A percentile compares a stretch with the other conserved stretches of the same genome.
These are phyloP conservation scores for Rana temporaria DNA, from an alignment of 2,113 vertebrate genomes.

Conservation along the genomic window DNA sequence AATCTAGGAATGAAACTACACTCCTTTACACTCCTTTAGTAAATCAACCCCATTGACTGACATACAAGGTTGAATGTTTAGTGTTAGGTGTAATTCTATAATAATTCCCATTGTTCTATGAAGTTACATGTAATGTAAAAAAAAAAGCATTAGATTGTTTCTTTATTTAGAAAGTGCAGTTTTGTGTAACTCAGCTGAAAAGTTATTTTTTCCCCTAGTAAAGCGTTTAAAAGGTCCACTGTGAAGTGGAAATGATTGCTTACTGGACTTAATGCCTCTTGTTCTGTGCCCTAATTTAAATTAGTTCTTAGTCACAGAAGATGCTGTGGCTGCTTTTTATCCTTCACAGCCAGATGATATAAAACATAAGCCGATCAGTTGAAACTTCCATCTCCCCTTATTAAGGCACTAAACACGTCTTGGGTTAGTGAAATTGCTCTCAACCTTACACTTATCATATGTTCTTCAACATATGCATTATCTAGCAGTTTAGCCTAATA, in stretches of 20 bases:
- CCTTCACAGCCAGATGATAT: slow-evolving; percentile 53
- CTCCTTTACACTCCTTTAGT: no score
- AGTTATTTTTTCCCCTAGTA: slow-evolving; percentile 41
- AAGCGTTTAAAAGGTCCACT: slow-evolving; percentile 44
- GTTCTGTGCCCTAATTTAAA: slow-evolving; percentile 56
- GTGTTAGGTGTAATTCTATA: background rate
- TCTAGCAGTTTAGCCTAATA: slow-evolving; percentile 29
- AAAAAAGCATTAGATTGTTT: background rate
- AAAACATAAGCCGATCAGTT: slow-evolving; percentile 48
- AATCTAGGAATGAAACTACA: no score
- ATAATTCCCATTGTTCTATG: background rate
- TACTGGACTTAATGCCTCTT: slow-evolving; percentile 53
- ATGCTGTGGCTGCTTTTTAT: slow-evolving; percentile 55
- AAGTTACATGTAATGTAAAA: background rate
- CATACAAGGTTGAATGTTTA: background rate
- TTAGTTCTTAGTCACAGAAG: slow-evolving; percentile 53
- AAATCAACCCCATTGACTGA: background rate
- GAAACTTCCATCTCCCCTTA: slow-evolving; percentile 50
- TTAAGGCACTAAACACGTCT: slow-evolving; percentile 54
- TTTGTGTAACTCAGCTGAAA: slow-evolving; percentile 50
- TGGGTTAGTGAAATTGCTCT: slow-evolving; percentile 50
- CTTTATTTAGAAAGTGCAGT: slow-evolving; percentile 30
- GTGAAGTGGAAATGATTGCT: slow-evolving; percentile 57
- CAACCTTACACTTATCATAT: slow-evolving; percentile 48
- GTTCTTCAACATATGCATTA: slow-evolving; percentile 43